Base-by-base conservation (phyloP, 2,888 invertebrate genomes). In the Eulithis testata region DNA sequence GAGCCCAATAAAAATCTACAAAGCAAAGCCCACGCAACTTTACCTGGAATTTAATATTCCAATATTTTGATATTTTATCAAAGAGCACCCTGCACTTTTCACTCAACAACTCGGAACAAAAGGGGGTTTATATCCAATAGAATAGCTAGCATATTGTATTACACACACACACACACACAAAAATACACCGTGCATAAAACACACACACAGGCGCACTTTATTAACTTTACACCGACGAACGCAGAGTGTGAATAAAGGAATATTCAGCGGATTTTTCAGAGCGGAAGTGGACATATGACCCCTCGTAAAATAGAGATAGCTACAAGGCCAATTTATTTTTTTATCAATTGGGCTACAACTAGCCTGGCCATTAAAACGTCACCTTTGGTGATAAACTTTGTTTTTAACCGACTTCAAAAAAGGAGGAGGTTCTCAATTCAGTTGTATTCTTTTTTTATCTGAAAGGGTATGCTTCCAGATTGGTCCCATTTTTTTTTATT, bases 11-110 rank as follows among this genome's bases (percentile, higher is more conserved):
- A 21, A 21, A 21, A 49, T 49, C 14, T 49, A 49, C 49, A 49
- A 49, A 49, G 49, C 11, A 11, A 49, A 49, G 11, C 21, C 49
- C 49, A 21, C 49, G 49, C 49, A 12, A 43, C 12, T 21, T 59
- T 59, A 31, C 58, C 50, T 11, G 6, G 50, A 58, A 58, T 57
- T 57, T 37, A 49, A 57, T 49, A 57, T 49, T 57, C 36, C 37
- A 8, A 31, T 8, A 40, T 40, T 40, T 9, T 40, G 3, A 40
- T 40, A 40, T 40, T 9, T 12, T 57, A 49, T 49, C 49, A 57
- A 49, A 57, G 57, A 47, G 49, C 49, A 31, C 31, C 4, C 56
- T 47, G 47, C 8, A 37, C 43, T 11, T 57, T 31, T 21, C 21
- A 21, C 21, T 21, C 21, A 21, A 21, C 21, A 21, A 2, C 21